Evolutionary conservation across 2,888 invertebrate species (phyloP).

Genomic region (Apomyelois bistriatella): DNA sequence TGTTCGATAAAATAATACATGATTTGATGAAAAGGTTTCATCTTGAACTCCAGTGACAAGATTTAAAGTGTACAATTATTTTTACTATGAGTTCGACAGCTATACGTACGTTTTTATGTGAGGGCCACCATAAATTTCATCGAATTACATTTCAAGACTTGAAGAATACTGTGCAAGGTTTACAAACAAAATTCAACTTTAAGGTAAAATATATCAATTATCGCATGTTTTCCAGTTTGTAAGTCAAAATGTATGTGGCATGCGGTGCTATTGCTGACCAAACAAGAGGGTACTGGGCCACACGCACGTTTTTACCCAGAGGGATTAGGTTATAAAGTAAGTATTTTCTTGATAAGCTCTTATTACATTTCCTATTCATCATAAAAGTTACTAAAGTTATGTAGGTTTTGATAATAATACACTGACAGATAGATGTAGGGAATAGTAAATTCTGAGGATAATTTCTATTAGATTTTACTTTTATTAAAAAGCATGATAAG

Average conservation of each 20-base stretch:
- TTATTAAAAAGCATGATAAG: too few species aligned
- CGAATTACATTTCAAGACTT: constrained; percentile 29
- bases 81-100: constrained; percentile 49
- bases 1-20: constrained; percentile 40
- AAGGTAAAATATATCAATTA: constrained; percentile 36
- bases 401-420: too few species aligned
- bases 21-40: too few species aligned
- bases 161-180: constrained; percentile 24
- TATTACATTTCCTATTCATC: too few species aligned
- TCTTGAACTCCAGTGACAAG: not conserved
- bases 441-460: too few species aligned
- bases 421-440: too few species aligned
- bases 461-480: too few species aligned
- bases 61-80: not conserved
- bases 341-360: too few species aligned
- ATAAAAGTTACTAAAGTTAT: too few species aligned
- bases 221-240: constrained; percentile 4
- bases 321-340: too few species aligned
- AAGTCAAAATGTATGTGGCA: not conserved
- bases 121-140: constrained; percentile 34
- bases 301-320: not conserved
- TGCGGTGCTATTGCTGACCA: not conserved
- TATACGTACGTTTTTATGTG: constrained; percentile 40
- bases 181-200: constrained; percentile 51
- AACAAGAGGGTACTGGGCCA: not conserved